Conservation (phyloP, 2,113 vertebrate species). For the Heliornis fulica region DNA sequence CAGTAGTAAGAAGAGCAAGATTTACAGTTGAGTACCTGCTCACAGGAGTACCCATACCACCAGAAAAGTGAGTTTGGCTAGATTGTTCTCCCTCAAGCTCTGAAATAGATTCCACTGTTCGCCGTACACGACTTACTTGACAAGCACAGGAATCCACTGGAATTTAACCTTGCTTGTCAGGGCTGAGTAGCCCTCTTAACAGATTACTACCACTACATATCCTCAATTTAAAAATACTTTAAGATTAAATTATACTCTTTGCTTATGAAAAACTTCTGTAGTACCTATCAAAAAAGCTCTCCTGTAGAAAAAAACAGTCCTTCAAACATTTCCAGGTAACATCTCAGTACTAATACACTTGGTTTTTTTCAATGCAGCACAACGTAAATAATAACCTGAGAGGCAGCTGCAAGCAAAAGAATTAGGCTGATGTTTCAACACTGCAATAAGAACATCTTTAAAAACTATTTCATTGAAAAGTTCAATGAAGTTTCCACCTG, state of each 20-base stretch:
- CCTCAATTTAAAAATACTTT: neutral
- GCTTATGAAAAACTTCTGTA: neutral
- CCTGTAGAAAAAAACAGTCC: neutral
- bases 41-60: neutral
- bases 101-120: neutral
- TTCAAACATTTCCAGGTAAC: neutral
- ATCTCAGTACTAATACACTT: neutral
- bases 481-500: conserved; percentile 25
- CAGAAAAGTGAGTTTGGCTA: neutral
- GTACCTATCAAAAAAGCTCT: neutral
- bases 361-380: neutral
- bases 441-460: neutral
- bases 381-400: neutral
- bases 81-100: neutral
- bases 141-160: neutral
- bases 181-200: neutral
- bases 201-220: neutral
- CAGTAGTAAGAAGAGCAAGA: neutral
- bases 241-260: neutral
- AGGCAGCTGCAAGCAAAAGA: neutral
- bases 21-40: neutral
- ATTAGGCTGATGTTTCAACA: neutral
- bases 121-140: neutral
- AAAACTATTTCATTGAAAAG: neutral
- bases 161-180: neutral